These are phyloP conservation scores for Noctilio leporinus DNA, from an alignment of 2,113 vertebrate genomes.

Conservation along the genomic window DNA sequence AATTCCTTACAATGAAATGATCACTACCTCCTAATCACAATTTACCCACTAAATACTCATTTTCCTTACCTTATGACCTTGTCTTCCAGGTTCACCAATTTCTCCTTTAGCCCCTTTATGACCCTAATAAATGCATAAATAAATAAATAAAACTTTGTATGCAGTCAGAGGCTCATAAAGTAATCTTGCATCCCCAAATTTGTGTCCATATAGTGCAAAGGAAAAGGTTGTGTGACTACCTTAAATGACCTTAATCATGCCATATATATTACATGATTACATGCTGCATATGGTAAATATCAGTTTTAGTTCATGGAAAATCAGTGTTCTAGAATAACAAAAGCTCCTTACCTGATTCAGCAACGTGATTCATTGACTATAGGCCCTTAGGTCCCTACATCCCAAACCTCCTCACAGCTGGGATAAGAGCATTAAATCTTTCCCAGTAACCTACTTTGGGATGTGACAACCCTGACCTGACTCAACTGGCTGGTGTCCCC, in stretches of 20 bases:
- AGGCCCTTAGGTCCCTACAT: neutral
- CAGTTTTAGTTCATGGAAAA: neutral
- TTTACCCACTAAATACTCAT: neutral
- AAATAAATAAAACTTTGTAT: neutral
- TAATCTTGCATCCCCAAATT: neutral
- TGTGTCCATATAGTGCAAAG: neutral
- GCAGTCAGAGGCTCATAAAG: neutral
- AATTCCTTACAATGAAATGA: neutral
- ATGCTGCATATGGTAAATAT: neutral
- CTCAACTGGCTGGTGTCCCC: neutral
- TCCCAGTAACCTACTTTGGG: neutral
- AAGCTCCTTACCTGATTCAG: neutral
- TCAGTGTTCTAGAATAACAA: neutral
- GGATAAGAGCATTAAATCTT: neutral
- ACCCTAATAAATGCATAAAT: constrained; percentile 81
- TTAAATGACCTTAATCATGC: neutral
- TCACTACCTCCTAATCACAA: neutral
- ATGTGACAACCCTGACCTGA: neutral
- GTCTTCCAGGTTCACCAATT: constrained; percentile 94
- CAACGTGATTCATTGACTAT: too few species aligned
- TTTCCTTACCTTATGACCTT: constrained; percentile 94
- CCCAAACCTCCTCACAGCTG: neutral
- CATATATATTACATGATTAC: neutral
- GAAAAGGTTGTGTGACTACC: neutral
- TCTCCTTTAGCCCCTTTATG: constrained; percentile 97